phyloP scores from a whole-genome alignment of 2,888 invertebrate species.

The Chrysotoxum bicinctum region DNA sequence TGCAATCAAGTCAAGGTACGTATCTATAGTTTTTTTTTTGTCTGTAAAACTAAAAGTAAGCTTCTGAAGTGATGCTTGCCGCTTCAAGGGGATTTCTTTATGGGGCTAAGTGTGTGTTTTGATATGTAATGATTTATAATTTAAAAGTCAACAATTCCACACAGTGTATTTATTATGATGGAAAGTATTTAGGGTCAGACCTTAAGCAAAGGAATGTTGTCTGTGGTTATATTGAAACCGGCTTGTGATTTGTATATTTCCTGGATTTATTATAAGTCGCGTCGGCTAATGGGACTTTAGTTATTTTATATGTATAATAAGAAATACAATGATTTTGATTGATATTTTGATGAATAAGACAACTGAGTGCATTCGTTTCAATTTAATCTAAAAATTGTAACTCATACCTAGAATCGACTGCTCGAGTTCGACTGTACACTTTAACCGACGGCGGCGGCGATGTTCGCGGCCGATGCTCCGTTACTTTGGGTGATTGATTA shows the following conservation, averaged over 20 bases:
- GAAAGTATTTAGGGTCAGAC: not conserved
- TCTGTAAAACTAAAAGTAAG: not conserved
- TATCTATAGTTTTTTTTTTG: conserved; percentile 44
- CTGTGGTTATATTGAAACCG: conserved; percentile 1
- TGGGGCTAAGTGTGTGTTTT: not conserved
- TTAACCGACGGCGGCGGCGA: no score
- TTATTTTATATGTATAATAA: no score
- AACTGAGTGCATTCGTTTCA: no score
- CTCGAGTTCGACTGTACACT: no score
- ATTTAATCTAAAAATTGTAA: no score
- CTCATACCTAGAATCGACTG: no score
- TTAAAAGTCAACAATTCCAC: not conserved
- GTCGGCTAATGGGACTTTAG: not conserved
- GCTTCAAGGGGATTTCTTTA: not conserved
- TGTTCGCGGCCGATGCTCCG: no score
- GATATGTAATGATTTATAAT: not conserved
- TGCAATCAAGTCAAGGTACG: conserved; percentile 94
- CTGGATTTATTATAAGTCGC: not conserved
- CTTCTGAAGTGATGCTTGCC: not conserved
- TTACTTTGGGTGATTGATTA: no score
- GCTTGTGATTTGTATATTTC: not conserved
- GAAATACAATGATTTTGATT: no score
- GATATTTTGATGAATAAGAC: no score
- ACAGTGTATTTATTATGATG: not conserved
- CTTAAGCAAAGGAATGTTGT: conserved; percentile 2